Conservation (phyloP, 2,797 vertebrate species). For the Hippoglossus hippoglossus region DNA sequence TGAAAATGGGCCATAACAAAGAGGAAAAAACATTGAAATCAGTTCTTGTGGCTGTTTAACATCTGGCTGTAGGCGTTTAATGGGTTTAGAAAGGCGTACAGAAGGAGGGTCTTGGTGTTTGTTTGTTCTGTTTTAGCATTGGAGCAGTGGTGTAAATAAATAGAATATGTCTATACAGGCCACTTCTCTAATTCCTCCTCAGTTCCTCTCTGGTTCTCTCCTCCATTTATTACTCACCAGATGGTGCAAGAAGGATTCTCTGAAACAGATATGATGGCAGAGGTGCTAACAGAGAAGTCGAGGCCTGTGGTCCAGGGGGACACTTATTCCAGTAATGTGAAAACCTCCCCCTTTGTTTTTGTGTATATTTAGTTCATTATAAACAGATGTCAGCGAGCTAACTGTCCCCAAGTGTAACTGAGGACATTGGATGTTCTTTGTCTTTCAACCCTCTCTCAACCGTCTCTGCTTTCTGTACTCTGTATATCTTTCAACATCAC, state of each 20-base stretch:
- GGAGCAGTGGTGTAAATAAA: constrained; percentile 39
- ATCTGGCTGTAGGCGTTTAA: constrained; percentile 68
- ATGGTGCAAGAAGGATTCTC: constrained; percentile 46
- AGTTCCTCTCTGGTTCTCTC: constrained; percentile 22
- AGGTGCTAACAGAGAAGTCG: constrained; percentile 38
- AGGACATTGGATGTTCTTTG: constrained; percentile 56
- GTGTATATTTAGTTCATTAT: constrained; percentile 35
- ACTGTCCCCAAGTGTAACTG: constrained; percentile 37
- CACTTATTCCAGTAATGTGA: constrained; percentile 43
- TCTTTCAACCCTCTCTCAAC: constrained; percentile 37
- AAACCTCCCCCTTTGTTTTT: constrained; percentile 39
- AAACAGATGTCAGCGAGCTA: constrained; percentile 50
- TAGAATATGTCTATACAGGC: constrained; percentile 28
- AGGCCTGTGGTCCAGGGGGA: constrained; percentile 37
- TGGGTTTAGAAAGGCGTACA: constrained; percentile 41
- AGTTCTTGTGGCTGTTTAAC: constrained; percentile 60
- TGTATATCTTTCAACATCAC: constrained; percentile 43
- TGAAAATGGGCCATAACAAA: constrained; percentile 67
- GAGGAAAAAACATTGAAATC: constrained; percentile 29
- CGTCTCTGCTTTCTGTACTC: constrained; percentile 21
- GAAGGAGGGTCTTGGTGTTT: constrained; percentile 47
- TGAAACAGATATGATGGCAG: constrained; percentile 39
- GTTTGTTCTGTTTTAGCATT: constrained; percentile 40
- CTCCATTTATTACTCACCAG: constrained; percentile 51
- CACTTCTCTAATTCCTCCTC: constrained; percentile 19